Conservation (phyloP, 1,140 invertebrate species). For the Danaus melanippus region DNA sequence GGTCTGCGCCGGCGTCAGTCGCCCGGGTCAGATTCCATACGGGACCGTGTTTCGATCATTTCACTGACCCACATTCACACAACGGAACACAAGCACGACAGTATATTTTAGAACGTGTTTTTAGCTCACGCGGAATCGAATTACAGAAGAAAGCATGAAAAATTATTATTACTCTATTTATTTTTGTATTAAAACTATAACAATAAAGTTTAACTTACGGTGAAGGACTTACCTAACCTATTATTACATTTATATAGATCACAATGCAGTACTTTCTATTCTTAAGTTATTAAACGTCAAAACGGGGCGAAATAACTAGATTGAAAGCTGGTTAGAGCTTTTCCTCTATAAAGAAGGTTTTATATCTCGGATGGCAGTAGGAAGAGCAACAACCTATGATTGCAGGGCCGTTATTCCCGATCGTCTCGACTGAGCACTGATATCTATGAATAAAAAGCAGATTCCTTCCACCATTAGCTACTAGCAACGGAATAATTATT, state of each 20-base stretch:
- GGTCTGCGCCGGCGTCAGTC: constrained; percentile 51
- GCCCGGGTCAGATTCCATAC: constrained; percentile 58
- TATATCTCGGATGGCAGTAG: constrained; percentile 46
- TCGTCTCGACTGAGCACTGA: constrained; percentile 46
- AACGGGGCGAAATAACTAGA: constrained; percentile 2
- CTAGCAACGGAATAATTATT: constrained; percentile 7
- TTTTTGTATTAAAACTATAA: too few species aligned
- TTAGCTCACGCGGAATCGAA: constrained; percentile 18
- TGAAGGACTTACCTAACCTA: too few species aligned
- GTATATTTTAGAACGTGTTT: constrained; percentile 18
- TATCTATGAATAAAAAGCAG: constrained; percentile 36
- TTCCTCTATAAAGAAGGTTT: constrained; percentile 43
- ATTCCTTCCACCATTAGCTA: constrained; percentile 21
- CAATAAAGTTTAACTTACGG: too few species aligned
- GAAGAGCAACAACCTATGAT: constrained; percentile 71
- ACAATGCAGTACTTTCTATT: too few species aligned
- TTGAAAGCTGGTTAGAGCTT: constrained; percentile 22
- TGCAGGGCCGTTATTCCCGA: constrained; percentile 65
- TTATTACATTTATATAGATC: too few species aligned
- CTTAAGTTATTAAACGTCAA: too few species aligned
- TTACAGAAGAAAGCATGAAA: too few species aligned
- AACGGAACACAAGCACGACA: constrained; percentile 38
- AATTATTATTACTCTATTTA: too few species aligned
- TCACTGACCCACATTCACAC: constrained; percentile 66
- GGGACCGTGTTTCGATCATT: constrained; percentile 64